Conservation (phyloP, 2,888 invertebrate species). For the Melipona beecheii region DNA sequence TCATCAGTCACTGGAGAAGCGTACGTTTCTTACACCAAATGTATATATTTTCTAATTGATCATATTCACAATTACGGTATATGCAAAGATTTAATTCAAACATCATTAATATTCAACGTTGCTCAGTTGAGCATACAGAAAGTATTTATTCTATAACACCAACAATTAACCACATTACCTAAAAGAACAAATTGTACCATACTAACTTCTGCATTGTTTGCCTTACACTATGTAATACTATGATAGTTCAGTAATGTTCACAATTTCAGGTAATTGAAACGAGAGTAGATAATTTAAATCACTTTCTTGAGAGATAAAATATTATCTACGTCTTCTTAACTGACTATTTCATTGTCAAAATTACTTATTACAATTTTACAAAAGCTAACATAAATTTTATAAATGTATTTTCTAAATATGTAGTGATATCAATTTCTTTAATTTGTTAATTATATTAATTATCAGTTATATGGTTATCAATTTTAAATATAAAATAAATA, state of each 20-base stretch:
- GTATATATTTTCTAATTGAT: slow-evolving; percentile 30
- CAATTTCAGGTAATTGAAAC: not conserved
- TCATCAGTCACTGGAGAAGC: slow-evolving; percentile 32
- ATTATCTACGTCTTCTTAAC: not conserved
- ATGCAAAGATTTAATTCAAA: slow-evolving; percentile 17
- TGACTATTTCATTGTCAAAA: not conserved
- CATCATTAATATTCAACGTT: slow-evolving; percentile 34
- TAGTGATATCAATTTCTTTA: not conserved
- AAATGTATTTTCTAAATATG: not conserved
- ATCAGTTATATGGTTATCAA: not conserved
- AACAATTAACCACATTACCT: slow-evolving; percentile 8
- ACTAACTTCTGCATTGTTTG: not conserved
- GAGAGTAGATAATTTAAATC: not conserved
- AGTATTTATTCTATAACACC: slow-evolving; percentile 13
- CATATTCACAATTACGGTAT: slow-evolving; percentile 25
- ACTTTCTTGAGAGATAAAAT: not conserved
- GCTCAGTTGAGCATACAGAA: not conserved
- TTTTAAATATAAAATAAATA: not conserved
- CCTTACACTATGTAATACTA: not conserved
- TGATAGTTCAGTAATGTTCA: not conserved
- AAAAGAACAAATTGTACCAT: not conserved
- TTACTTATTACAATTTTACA: not conserved
- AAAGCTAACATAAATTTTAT: not conserved
- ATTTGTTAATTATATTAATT: not conserved
- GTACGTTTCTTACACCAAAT: slow-evolving; percentile 30